These are phyloP conservation scores for Panzeria rudis DNA, from an alignment of 2,888 invertebrate species.

Conservation along the genomic window DNA sequence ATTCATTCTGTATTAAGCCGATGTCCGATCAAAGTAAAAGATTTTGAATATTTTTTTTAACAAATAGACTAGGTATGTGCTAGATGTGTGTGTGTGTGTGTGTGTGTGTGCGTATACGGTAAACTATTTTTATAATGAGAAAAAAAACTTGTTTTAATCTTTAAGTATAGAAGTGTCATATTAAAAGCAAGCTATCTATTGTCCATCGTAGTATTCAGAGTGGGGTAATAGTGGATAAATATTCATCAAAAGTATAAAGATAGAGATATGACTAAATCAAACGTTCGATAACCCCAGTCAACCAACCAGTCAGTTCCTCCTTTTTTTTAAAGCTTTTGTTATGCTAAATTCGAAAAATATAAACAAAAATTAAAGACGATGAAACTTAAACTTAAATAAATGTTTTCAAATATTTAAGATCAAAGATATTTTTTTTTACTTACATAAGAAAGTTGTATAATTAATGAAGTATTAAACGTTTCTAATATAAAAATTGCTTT, in stretches of 20 bases:
- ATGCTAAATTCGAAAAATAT: constrained; percentile 51
- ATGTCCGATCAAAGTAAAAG: constrained; percentile 34
- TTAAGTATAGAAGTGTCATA: constrained; percentile 64
- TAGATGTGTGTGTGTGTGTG: no score
- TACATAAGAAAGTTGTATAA: constrained; percentile 21
- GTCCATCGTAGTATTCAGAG: not conserved
- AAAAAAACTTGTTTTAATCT: constrained; percentile 60
- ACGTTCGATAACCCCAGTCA: constrained; percentile 81
- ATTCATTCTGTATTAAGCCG: constrained; percentile 37
- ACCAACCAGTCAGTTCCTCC: constrained; percentile 53
- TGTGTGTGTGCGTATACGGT: not conserved
- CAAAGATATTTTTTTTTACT: not conserved
- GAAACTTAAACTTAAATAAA: not conserved
- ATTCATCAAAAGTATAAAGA: constrained; percentile 38
- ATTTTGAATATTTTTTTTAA: constrained; percentile 2
- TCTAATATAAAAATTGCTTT: not conserved
- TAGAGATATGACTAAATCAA: constrained; percentile 79
- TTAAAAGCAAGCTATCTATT: constrained; percentile 36
- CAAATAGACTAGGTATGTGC: no score
- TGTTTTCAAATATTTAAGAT: constrained; percentile 58
- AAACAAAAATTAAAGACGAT: constrained; percentile 5
- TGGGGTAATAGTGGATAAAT: constrained; percentile 31
- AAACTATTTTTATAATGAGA: constrained; percentile 35
- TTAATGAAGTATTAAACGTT: constrained; percentile 15
- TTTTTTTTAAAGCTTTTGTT: constrained; percentile 54